A percentile compares a stretch with the other conserved stretches of the same genome.
phyloP scores from a whole-genome alignment of 37 sponge, comb jelly and placozoan genomes.

The Tethya wilhelma region DNA sequence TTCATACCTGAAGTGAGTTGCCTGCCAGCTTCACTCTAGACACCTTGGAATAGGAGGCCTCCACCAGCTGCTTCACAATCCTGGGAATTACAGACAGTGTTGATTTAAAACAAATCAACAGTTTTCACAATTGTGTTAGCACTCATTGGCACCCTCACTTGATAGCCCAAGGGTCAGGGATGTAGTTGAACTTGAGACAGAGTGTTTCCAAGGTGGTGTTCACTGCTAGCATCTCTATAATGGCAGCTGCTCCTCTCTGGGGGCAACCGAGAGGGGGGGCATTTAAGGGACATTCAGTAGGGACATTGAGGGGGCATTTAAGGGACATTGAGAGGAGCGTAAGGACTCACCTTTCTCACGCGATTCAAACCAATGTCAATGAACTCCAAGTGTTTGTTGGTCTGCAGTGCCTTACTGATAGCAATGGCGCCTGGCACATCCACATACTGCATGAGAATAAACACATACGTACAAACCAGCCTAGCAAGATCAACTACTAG shows the following conservation, averaged over 20 bases:
- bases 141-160: constrained; percentile 15
- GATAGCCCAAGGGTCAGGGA: constrained; percentile 64
- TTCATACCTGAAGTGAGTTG: constrained; percentile 7
- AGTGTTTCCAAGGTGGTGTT: constrained; percentile 41
- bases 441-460: constrained; percentile 40
- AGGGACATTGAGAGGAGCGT: background rate
- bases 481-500: background rate
- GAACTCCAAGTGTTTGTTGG: constrained; percentile 41
- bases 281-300: too few species aligned
- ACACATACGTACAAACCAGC: too few species aligned
- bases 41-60: constrained; percentile 1
- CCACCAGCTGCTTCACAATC: constrained; percentile 41
- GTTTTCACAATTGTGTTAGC: background rate
- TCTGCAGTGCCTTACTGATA: constrained; percentile 43
- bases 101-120: background rate
- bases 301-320: background rate
- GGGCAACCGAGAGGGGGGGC: background rate
- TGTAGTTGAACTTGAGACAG: constrained; percentile 65
- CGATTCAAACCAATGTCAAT: constrained; percentile 67
- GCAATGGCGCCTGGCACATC: constrained; percentile 64
- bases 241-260: constrained; percentile 58
- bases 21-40: constrained; percentile 21
- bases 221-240: constrained; percentile 43
- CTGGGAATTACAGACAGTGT: background rate
- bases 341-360: constrained; percentile 50